Percentiles rank a stretch among this genome's conserved stretches.
phyloP scores from a whole-genome alignment of 2,113 vertebrate genomes.

The Zosterops hypoxanthus region DNA sequence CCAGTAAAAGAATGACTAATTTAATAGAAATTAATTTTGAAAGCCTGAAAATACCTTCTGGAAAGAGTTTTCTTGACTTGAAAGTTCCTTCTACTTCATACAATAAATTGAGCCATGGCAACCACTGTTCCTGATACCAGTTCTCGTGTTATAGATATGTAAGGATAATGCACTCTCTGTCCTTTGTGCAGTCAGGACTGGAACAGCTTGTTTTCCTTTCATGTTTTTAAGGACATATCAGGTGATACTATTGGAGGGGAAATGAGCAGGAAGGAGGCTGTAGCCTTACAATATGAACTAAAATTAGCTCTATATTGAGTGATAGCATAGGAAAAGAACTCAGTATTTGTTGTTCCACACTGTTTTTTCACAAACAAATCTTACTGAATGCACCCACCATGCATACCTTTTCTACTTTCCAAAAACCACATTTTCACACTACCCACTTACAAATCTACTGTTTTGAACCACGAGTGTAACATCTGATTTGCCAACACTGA shows the following conservation, averaged over 20 bases:
- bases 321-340: neutral
- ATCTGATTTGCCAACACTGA: neutral
- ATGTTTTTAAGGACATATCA: neutral
- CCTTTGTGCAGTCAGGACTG: neutral
- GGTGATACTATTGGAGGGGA: neutral
- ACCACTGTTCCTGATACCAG: neutral
- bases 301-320: neutral
- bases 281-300: neutral
- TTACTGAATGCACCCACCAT: neutral
- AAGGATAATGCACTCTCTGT: neutral
- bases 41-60: neutral
- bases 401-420: neutral
- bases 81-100: neutral
- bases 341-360: neutral
- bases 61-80: neutral
- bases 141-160: neutral
- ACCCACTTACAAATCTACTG: neutral
- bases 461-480: neutral
- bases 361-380: neutral
- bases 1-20: neutral
- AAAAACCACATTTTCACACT: neutral
- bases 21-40: neutral
- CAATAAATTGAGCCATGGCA: accelerated
- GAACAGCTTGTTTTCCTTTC: neutral
- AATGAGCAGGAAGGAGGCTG: neutral